Base-by-base conservation (phyloP, 2,797 vertebrate species). In the Cheirogaleus major region DNA sequence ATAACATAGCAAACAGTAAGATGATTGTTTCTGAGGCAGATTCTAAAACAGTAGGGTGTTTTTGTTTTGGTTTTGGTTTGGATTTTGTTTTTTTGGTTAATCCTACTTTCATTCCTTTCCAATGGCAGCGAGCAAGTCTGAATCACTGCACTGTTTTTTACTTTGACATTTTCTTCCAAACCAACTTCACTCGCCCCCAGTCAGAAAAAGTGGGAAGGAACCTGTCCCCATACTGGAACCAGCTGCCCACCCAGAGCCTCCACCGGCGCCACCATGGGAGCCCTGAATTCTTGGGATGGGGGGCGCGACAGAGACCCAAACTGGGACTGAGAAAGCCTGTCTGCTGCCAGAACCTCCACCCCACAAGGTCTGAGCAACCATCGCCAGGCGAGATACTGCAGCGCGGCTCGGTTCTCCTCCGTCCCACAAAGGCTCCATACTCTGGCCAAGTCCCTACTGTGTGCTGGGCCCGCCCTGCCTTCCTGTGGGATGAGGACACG, bases 81-180 rank as follows among this genome's bases (percentile, higher is more conserved):
- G 72, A 91, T 95, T 96, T 89, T 95, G 67, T 67, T 90, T 59
- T 93, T 97, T 83, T 73, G 63, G 84, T 95, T 85, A 82, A 95
- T 93, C 97, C 97, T 96, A 98, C 97, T 93, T 91, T 97, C 97
- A 97, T 98, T 98, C 97, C 91, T 97, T 96, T 91, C 95, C 95
- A 98, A 97, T 97, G 96, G 94, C 97, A 97, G 65, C 27, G 14
- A 78, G 65, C 59, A 81, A 72, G 52, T 45, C 70, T 95, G 92
- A 96, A 87, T 85, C 59, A 25, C 41, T 41, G 35, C 78, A 65
- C 79, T 94, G 95, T 95, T 83, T 93, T 48, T 43, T 0, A 14
- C 41, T 63, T 87, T 9, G 22, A 96, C 90, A 89, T 97, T 97
- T 92, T 95, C 70, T 92, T 57, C 59, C 67, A 72, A 90, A 84